phyloP scores from a whole-genome alignment of 2,888 invertebrate genomes.

The Agriotes lineatus region DNA sequence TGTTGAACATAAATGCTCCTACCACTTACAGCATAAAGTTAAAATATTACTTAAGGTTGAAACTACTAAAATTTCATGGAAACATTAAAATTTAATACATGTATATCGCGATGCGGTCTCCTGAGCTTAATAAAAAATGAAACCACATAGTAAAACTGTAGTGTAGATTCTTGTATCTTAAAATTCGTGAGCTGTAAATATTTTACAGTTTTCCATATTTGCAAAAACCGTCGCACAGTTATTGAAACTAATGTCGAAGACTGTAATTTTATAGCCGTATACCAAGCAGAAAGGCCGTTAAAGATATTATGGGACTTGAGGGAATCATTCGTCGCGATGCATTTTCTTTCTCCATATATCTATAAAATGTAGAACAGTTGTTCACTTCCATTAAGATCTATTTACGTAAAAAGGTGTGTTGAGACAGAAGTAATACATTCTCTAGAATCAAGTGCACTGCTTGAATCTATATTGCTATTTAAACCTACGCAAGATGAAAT shows the following conservation, averaged over 20 bases:
- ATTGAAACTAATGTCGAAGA: slow-evolving; percentile 12
- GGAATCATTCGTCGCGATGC: slow-evolving; percentile 1
- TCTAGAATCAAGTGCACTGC: no score
- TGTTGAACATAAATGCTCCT: no score
- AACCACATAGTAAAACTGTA: neutral
- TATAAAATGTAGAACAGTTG: slow-evolving; percentile 7
- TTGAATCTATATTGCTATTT: no score
- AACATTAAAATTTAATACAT: no score
- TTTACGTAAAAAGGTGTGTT: neutral
- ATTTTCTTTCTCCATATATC: slow-evolving; percentile 9
- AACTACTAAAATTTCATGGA: no score
- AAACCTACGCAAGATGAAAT: no score
- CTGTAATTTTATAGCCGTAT: slow-evolving; percentile 14
- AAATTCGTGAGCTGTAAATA: neutral
- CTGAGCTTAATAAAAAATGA: neutral
- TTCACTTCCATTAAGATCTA: slow-evolving; percentile 7
- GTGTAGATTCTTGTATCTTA: neutral
- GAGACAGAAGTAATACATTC: neutral
- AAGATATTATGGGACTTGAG: slow-evolving; percentile 5
- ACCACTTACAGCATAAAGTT: no score
- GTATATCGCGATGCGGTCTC: no score
- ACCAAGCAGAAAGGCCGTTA: slow-evolving; percentile 1
- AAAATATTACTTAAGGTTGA: no score
- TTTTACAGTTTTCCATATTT: neutral
- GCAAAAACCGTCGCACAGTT: neutral